phyloP scores from a whole-genome alignment of 1,140 invertebrate genomes.

The Drosophila sproati region DNA sequence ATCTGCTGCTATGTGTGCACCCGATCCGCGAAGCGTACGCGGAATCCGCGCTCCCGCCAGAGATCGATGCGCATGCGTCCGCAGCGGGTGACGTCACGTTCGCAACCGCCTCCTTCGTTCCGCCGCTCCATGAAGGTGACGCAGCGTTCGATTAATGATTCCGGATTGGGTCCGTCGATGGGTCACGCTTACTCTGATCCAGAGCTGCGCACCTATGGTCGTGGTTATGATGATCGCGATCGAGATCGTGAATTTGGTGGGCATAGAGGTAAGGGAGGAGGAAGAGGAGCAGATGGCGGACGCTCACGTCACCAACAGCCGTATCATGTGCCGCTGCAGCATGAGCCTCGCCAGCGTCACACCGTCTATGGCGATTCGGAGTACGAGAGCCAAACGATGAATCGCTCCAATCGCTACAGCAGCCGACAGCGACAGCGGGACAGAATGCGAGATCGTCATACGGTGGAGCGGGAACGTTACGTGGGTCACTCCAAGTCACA shows the following conservation, averaged over 20 bases:
- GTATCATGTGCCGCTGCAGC: slow-evolving; percentile 50
- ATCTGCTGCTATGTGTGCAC: slow-evolving; percentile 96
- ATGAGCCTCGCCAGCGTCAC: slow-evolving; percentile 69
- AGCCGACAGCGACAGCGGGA: slow-evolving; percentile 72
- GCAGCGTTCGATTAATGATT: slow-evolving; percentile 88
- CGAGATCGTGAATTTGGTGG: slow-evolving; percentile 57
- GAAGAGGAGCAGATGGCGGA: slow-evolving; percentile 19
- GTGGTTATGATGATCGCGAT: slow-evolving; percentile 64
- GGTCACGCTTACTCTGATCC: slow-evolving; percentile 86
- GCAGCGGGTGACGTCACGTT: slow-evolving; percentile 80
- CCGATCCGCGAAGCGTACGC: slow-evolving; percentile 89
- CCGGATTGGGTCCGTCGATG: slow-evolving; percentile 84
- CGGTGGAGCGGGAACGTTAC: slow-evolving; percentile 79
- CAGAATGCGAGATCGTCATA: slow-evolving; percentile 78
- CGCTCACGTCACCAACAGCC: slow-evolving; percentile 52
- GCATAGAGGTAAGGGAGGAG: slow-evolving; percentile 40
- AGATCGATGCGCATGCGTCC: slow-evolving; percentile 59
- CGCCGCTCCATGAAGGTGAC: slow-evolving; percentile 88
- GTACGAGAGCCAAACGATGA: slow-evolving; percentile 70
- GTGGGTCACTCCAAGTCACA: slow-evolving; percentile 55
- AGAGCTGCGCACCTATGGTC: slow-evolving; percentile 84
- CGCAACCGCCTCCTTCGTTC: slow-evolving; percentile 82
- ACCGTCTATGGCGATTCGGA: slow-evolving; percentile 69
- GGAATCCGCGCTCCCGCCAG: slow-evolving; percentile 81
- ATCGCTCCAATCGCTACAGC: slow-evolving; percentile 86